Evolutionary conservation across 2,797 vertebrate genomes (phyloP), one percentile per base, ranked within the genome.

Genomic region (Pampus argenteus): DNA sequence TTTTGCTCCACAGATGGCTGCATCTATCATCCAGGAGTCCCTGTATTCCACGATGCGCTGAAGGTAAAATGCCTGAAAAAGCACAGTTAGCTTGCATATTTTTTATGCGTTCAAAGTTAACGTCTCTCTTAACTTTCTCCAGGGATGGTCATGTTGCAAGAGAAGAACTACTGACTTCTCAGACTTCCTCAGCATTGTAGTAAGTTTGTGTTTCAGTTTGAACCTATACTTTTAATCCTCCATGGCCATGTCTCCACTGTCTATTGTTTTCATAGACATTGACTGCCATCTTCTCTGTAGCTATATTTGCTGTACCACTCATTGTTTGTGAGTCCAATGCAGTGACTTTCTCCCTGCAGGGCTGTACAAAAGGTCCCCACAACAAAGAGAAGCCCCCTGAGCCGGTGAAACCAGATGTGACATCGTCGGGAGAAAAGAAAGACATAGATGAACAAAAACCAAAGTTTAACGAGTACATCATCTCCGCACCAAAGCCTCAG

Each of bases 101-200:
- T 29, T 14, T 55, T 74, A 9, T 66, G n/a, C 63, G 55, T 40
- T 74, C 61, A 45, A 60, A 78, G 22, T 66, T 58, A 74, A 69
- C 10, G 36, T 71, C 40, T 65, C 5, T 67, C 17, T 65, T 57
- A 57, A 15, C 52, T 57, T 60, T 85, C 80, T 66, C 20, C 78
- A 99, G 98, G 98, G 98, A 69, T 99, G 98, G 98, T 98, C 98
- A 13, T 99, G 98, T 90, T 99, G 98, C 91, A 99, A 96, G 83
- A 96, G 96, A 90, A 95, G 98, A 91, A 99, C 98, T 23, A 99
- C 97, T 0, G 97, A 99, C 86, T 99, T 99, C 85, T 98, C 98
- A n/a, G 98, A 99, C 92, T 99, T 99, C 85, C 94, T 99, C 81
- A 96, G 96, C 89, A 99, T 99, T 84, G 95, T 28, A 88, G 98